Evolutionary conservation across 2,113 vertebrate genomes (phyloP).

Genomic region (Dinomys branickii): DNA sequence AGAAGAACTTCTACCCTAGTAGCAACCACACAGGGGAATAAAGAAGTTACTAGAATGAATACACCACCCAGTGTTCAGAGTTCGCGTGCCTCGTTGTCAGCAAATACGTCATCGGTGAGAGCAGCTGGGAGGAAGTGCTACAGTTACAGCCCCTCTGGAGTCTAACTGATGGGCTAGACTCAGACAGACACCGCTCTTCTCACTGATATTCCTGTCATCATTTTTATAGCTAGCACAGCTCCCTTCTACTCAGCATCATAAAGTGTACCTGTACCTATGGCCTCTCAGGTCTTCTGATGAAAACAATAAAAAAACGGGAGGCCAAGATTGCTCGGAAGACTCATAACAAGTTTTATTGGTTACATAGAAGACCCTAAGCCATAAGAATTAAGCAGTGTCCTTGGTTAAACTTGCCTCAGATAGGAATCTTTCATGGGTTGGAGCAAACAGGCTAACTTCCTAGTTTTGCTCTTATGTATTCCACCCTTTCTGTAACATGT

Average conservation of each 20-base stretch:
- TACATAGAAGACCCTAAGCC: background rate
- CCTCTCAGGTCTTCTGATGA: conserved; percentile 6
- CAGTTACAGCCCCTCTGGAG: background rate
- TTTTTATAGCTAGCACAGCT: conserved; percentile 1
- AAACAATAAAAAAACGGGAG: background rate
- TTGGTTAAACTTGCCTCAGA: background rate
- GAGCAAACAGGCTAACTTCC: background rate
- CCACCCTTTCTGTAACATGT: background rate
- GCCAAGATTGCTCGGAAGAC: background rate
- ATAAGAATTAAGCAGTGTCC: background rate
- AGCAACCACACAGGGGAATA: background rate
- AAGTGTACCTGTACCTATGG: background rate
- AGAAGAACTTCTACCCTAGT: background rate
- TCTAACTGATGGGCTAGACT: background rate
- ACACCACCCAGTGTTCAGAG: background rate
- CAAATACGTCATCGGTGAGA: background rate
- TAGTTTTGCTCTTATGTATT: background rate
- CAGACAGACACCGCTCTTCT: background rate
- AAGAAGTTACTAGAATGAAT: conserved; percentile 17
- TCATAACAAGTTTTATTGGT: background rate
- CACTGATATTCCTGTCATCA: background rate
- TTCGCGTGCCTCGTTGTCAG: background rate
- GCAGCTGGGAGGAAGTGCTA: background rate
- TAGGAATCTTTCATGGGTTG: background rate
- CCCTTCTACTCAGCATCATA: background rate